Evolutionary conservation across 2,888 invertebrate species (phyloP).

Genomic region (Volucella inflata): DNA sequence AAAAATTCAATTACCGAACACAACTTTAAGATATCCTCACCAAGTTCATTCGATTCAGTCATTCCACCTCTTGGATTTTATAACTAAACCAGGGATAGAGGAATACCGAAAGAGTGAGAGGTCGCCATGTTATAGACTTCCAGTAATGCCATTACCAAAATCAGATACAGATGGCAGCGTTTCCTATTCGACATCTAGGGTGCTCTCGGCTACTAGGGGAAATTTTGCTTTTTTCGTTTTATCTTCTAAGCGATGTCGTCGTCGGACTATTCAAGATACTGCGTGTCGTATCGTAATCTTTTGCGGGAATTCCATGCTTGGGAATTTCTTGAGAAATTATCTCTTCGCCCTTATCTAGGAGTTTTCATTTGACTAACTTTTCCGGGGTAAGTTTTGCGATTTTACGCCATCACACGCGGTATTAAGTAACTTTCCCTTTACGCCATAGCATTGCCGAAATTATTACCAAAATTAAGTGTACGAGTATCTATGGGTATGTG

Average conservation of each 20-base stretch:
- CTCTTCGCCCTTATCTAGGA: conserved; percentile 63
- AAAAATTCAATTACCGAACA: too few relatives aligned
- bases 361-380: conserved; percentile 73
- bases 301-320: conserved; percentile 60
- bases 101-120: too few relatives aligned
- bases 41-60: too few relatives aligned
- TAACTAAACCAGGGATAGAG: too few relatives aligned
- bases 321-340: conserved; percentile 69
- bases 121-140: conserved; percentile 15
- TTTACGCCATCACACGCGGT: conserved; percentile 53
- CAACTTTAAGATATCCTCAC: too few relatives aligned
- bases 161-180: conserved; percentile 55
- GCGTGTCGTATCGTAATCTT: conserved; percentile 45
- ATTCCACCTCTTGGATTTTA: too few relatives aligned
- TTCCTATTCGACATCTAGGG: conserved; percentile 4
- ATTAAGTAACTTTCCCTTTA: conserved; percentile 51
- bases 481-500: conserved; percentile 13
- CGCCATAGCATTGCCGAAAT: conserved; percentile 36
- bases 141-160: conserved; percentile 3
- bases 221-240: conserved; percentile 22
- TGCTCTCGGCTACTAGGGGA: conserved; percentile 53
- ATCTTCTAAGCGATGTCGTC: not conserved
- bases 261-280: not conserved
- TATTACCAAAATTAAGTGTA: conserved; percentile 19
- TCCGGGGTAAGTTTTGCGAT: conserved; percentile 62